A percentile compares a stretch with the other conserved stretches of the same genome.
These are phyloP conservation scores for Temnothorax unifasciatus DNA, from an alignment of 2,888 invertebrate species.

Conservation along the genomic window DNA sequence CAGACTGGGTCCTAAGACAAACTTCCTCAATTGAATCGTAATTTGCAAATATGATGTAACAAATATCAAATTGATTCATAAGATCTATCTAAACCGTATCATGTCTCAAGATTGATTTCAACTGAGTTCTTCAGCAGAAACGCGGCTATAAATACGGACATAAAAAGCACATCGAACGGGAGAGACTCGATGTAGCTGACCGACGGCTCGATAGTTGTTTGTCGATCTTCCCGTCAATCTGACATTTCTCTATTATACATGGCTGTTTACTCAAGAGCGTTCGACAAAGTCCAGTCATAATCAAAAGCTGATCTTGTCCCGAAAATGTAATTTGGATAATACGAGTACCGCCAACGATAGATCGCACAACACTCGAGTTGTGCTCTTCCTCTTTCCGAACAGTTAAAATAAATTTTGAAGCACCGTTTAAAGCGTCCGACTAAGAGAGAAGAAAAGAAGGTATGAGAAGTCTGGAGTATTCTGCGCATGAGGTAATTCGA, in stretches of 20 bases:
- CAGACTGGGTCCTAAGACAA: not conserved
- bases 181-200: conserved; percentile 10
- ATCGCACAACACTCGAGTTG: not conserved
- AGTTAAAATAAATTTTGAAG: not conserved
- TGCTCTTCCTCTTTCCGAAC: not conserved
- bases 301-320: conserved; percentile 21
- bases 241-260: conserved; percentile 27
- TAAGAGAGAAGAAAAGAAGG: not conserved
- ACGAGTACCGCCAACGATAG: not conserved
- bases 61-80: not conserved
- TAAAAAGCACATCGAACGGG: conserved; percentile 14
- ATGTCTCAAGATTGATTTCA: not conserved
- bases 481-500: not conserved
- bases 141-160: conserved; percentile 5
- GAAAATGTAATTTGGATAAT: conserved; percentile 28
- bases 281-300: conserved; percentile 42
- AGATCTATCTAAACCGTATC: not conserved
- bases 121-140: not conserved
- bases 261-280: conserved; percentile 35
- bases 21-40: not conserved
- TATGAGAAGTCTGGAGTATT: not conserved
- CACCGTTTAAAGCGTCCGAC: not conserved
- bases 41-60: conserved; percentile 12
- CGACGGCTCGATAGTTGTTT: conserved; percentile 41
- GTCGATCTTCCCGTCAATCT: conserved; percentile 43